Conservation (phyloP, 2,797 vertebrate genomes). For the Oreochromis mossambicus region DNA sequence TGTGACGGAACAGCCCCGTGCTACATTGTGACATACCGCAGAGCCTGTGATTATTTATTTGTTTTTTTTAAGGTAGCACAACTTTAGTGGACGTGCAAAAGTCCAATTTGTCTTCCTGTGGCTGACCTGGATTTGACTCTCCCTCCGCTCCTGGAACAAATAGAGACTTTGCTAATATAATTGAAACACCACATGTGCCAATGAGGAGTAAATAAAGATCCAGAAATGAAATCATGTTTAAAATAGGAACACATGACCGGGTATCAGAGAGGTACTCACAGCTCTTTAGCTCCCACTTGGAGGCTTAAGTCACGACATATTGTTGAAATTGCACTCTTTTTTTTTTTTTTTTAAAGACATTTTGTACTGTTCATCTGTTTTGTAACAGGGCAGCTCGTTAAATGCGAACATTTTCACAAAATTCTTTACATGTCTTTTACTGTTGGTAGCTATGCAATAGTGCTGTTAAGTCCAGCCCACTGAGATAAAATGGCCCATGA, state of each 20-base stretch:
- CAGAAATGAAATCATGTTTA: not conserved
- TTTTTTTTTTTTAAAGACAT: too few species aligned
- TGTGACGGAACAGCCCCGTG: not conserved
- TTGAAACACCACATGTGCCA: not conserved
- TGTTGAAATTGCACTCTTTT: too few species aligned
- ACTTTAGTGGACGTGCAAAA: not conserved
- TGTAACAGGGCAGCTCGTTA: too few species aligned
- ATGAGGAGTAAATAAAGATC: conserved; percentile 1
- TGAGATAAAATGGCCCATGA: not conserved
- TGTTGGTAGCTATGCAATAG: not conserved
- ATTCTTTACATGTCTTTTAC: not conserved
- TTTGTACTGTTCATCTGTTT: too few species aligned
- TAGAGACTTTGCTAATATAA: not conserved
- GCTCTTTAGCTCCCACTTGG: conserved; percentile 1
- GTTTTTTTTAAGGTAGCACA: not conserved
- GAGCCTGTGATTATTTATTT: not conserved
- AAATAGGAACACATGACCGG: conserved; percentile 4
- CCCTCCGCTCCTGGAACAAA: not conserved
- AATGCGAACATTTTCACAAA: not conserved
- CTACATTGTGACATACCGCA: not conserved
- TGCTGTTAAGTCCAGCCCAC: not conserved
- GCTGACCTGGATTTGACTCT: not conserved
- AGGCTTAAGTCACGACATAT: not conserved
- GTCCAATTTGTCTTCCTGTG: not conserved
- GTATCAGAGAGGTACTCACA: not conserved